Base-by-base conservation (phyloP, 2,888 invertebrate genomes). In the Smittia sp. region DNA sequence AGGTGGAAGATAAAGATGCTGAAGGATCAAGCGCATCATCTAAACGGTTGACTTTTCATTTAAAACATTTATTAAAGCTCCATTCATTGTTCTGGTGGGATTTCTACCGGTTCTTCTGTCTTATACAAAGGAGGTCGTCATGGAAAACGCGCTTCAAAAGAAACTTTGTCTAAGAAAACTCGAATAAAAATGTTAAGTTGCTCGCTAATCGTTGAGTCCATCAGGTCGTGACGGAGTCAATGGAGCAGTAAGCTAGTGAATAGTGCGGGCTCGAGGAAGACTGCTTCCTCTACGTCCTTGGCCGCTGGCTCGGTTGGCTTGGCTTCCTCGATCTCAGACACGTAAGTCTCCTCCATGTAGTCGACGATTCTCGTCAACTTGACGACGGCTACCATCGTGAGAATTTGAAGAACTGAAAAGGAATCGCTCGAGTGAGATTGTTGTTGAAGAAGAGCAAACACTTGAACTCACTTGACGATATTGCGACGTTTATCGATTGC, bases 381-480 rank as follows among this genome's bases (percentile, higher is more conserved):
- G 32, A 66, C 38, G 2, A 66, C 66, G 13, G 38, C 11, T 15
- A 66, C 20, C 18, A 66, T 11, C 11, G 32, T 32, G 11, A 66
- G 6, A 32, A 66, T 6, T 38, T 66, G 66, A 32, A 66, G 27
- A 66, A 66, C 66, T 66, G 18, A 3, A 38, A 20, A 15, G 46
- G 6, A 2, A 65, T n/a, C 11, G 46, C 2, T 46, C n/a, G n/a
- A n/a, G n/a, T n/a, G n/a, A n/a, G n/a, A n/a, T n/a, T n/a, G n/a
- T n/a, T n/a, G n/a, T n/a, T n/a, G n/a, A n/a, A n/a, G n/a, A n/a
- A n/a, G n/a, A 32, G 32, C 3, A 9, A 32, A 32, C 9, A 6
- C 32, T 9, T 46, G 2, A 46, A 66, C 66, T 38, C 4, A 66
- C 66, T 66, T 66, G 38, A 66, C 18, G 66, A 32, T 7, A 66